Evolutionary conservation across 2,888 invertebrate genomes (phyloP), one percentile per base, ranked within the genome.

Genomic region (Noctua comes): DNA sequence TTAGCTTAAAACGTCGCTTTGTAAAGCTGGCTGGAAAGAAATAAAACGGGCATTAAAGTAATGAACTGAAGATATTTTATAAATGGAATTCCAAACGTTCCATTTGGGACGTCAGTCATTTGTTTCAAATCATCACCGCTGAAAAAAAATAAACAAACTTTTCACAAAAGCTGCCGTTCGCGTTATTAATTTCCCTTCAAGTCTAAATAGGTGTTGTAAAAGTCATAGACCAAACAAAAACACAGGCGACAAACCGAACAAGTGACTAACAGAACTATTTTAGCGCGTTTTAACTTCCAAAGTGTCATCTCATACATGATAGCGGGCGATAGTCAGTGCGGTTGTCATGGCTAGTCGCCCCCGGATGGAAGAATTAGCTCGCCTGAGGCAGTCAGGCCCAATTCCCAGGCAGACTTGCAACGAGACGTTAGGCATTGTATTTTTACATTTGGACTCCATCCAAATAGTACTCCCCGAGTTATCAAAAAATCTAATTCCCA

Each of bases 391-490:
- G 51, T 68, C 83, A 83, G 85, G 69, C 87, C 88, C 85, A 89
- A 90, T 87, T 88, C 95, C 95, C 95, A 94, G 95, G 91, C 94
- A 92, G 92, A 93, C 94, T 93, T 92, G 93, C 93, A 92, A 84
- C 91, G 93, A 93, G 94, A 93, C 92, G 92, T 92, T 93, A 94
- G 93, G 94, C 93, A 95, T 95, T 95, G 96, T 96, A 96, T 96
- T 96, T 96, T 95, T 95, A 93, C 93, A 95, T 94, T 96, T 96
- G 96, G 96, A 95, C 91, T 86, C 86, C 86, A 86, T 96, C 96
- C 96, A 96, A 96, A 95, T 96, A 95, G 94, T 95, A 94, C 95
- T 94, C 95, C 82, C 84, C 87, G 86, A 88, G 88, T 92, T 94
- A 95, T 95, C 95, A 95, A 91, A 92, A 91, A 91, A 89, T 86